Evolutionary conservation across 1,140 invertebrate genomes (phyloP).

Genomic region (Parapsyche elsis): DNA sequence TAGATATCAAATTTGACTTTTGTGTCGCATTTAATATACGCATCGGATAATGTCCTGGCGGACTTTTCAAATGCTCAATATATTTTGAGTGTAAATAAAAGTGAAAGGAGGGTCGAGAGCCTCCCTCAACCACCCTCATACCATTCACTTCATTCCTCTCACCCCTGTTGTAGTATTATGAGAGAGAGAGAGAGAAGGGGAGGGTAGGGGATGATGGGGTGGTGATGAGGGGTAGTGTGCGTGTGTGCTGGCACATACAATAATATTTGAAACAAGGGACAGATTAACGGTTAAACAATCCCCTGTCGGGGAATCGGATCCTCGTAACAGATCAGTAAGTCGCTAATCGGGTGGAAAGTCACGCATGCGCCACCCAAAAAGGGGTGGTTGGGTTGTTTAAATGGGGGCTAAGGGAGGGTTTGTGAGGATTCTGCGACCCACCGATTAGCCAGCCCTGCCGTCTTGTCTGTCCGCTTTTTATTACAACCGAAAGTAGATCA

Average conservation of each 20-base stretch:
- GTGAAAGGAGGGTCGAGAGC: no score
- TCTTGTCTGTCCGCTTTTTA: neutral
- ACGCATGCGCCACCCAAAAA: constrained; percentile 30
- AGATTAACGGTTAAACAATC: constrained; percentile 52
- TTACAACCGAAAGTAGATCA: neutral
- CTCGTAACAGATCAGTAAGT: constrained; percentile 51
- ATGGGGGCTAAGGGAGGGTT: no score
- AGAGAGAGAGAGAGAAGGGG: neutral
- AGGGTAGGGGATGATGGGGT: no score
- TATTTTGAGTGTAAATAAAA: no score
- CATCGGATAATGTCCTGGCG: no score
- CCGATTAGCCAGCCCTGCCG: constrained; percentile 9
- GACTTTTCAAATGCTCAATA: no score
- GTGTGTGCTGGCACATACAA: constrained; percentile 14
- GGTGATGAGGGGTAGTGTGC: neutral
- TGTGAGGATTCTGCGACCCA: neutral
- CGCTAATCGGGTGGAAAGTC: constrained; percentile 50
- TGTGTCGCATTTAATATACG: no score
- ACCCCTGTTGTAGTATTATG: neutral
- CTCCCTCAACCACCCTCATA: neutral
- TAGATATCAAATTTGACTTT: no score
- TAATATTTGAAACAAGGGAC: constrained; percentile 44
- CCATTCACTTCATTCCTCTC: neutral
- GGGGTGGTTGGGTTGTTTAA: no score
- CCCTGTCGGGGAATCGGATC: constrained; percentile 37